phyloP scores from a whole-genome alignment of 2,797 vertebrate genomes.

The Acropternis orthonyx region DNA sequence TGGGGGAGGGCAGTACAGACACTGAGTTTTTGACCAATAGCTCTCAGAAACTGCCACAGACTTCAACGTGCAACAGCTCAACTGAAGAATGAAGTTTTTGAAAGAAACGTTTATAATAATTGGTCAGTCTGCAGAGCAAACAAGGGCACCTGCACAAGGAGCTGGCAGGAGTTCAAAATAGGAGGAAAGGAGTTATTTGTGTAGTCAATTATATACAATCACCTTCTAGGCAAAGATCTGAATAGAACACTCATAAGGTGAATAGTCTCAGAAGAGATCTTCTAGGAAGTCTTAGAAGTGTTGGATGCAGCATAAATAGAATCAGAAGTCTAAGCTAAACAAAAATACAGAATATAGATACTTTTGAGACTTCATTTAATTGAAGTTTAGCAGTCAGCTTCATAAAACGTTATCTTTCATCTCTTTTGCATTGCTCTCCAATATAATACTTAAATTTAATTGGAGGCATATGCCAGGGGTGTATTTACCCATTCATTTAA shows the following conservation, averaged over 20 bases:
- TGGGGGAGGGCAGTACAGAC: neutral
- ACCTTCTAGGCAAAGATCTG: neutral
- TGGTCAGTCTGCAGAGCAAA: neutral
- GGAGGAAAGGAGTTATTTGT: neutral
- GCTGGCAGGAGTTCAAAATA: neutral
- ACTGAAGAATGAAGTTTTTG: neutral
- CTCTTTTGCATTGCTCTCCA: neutral
- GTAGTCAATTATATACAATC: neutral
- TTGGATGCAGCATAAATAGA: neutral
- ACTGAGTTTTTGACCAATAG: neutral
- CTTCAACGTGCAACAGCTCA: neutral
- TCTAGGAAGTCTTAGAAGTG: neutral
- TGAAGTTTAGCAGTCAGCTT: neutral
- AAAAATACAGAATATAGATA: neutral
- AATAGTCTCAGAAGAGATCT: neutral
- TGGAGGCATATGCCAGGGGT: neutral
- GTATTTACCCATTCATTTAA: neutral
- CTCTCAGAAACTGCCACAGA: neutral
- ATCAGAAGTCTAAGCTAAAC: neutral
- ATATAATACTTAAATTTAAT: neutral
- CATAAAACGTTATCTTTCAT: neutral
- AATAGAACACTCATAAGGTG: neutral
- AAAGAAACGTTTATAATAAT: neutral
- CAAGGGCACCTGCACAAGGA: neutral
- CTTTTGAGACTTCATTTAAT: neutral